phyloP scores from a whole-genome alignment of 2,113 vertebrate genomes.

The Willisornis vidua region DNA sequence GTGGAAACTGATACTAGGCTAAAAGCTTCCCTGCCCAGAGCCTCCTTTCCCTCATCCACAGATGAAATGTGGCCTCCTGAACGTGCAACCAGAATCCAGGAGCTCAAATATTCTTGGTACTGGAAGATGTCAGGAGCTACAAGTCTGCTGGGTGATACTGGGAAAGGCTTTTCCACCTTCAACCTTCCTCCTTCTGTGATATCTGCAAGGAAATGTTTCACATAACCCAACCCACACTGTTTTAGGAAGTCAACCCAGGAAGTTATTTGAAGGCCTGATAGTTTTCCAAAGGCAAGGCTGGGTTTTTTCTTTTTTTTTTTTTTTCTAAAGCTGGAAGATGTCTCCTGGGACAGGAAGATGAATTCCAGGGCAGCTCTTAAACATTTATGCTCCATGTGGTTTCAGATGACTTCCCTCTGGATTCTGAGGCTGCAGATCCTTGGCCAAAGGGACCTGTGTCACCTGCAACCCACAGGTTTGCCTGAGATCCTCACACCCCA shows the following conservation, averaged over 20 bases:
- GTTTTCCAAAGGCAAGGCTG: slow-evolving; percentile 13
- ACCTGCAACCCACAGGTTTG: neutral
- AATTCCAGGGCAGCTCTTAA: neutral
- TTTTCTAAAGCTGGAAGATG: neutral
- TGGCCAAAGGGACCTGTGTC: neutral
- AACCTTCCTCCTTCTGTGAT: neutral
- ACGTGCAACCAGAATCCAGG: neutral
- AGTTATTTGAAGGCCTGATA: slow-evolving; percentile 16
- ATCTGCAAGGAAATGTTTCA: slow-evolving; percentile 28
- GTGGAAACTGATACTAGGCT: neutral
- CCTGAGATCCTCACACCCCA: neutral
- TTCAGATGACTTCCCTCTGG: neutral
- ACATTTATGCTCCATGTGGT: neutral
- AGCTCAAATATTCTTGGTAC: neutral
- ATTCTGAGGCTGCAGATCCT: neutral
- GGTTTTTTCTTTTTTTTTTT: neutral
- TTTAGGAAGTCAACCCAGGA: neutral
- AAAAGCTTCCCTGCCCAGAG: neutral
- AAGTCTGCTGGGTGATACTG: neutral
- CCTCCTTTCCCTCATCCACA: neutral
- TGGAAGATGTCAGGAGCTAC: neutral
- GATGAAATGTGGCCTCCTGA: neutral
- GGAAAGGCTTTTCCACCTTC: neutral
- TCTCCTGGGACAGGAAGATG: neutral
- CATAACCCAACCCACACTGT: neutral